These are phyloP conservation scores for Cryptosula pallasiana DNA, from an alignment of 2,888 invertebrate genomes.

Conservation along the genomic window DNA sequence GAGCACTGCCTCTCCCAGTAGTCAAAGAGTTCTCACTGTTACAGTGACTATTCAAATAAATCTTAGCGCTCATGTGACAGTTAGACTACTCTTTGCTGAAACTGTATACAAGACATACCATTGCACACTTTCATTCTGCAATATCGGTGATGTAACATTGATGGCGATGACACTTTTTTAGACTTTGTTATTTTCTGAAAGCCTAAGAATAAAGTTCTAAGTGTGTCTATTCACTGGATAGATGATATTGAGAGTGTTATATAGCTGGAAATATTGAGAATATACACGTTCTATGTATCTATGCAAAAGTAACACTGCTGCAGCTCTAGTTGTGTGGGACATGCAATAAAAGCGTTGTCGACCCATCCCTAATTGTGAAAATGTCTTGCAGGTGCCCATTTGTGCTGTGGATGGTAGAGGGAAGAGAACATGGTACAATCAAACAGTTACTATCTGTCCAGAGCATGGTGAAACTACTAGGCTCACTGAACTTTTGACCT, in stretches of 20 bases:
- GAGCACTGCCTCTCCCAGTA: background rate
- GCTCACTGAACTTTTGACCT: background rate
- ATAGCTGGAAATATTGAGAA: background rate
- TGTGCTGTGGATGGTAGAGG: conserved; percentile 3
- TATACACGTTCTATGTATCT: background rate
- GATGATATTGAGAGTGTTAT: background rate
- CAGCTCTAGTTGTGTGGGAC: too few species aligned
- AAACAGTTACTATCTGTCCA: background rate
- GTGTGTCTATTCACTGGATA: background rate
- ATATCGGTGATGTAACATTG: background rate
- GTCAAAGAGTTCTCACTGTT: background rate
- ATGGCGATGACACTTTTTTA: background rate
- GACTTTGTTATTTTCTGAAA: background rate
- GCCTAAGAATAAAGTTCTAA: background rate
- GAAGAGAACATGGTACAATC: background rate
- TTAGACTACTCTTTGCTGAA: background rate
- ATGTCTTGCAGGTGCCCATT: background rate
- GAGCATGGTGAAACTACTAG: background rate
- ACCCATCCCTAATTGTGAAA: too few species aligned
- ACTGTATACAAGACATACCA: background rate
- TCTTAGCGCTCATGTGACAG: background rate
- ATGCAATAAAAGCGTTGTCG: too few species aligned
- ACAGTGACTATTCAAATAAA: background rate
- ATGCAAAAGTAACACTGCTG: too few species aligned
- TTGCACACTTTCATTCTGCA: background rate